phyloP scores from a whole-genome alignment of 2,888 invertebrate genomes.

The Bellardia pandia region DNA sequence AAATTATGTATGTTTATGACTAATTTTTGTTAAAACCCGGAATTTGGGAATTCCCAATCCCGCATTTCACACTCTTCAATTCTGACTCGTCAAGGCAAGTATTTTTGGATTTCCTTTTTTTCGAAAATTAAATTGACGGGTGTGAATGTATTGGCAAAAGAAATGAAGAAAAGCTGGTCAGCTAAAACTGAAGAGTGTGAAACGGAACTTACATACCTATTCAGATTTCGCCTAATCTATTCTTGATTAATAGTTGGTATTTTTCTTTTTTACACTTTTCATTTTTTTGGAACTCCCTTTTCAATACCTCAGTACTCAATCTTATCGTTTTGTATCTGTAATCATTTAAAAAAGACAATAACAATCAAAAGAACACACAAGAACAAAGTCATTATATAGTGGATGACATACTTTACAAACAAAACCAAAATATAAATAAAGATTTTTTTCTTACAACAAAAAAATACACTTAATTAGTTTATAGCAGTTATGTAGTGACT shows the following conservation, averaged over 20 bases:
- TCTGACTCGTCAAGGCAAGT: too few species aligned
- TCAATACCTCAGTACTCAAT: neutral
- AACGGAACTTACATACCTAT: too few species aligned
- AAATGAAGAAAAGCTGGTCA: too few species aligned
- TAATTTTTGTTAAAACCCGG: too few species aligned
- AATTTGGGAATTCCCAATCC: too few species aligned
- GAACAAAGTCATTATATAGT: constrained; percentile 32
- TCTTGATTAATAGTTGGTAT: neutral
- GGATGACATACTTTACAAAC: constrained; percentile 58
- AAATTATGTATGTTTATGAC: too few species aligned
- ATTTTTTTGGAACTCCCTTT: neutral
- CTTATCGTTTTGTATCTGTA: constrained; percentile 6
- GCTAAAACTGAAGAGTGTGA: too few species aligned
- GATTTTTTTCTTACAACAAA: constrained; percentile 1
- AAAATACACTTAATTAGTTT: constrained; percentile 5
- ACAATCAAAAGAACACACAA: constrained; percentile 34
- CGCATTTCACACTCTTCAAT: too few species aligned
- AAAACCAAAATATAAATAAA: constrained; percentile 17
- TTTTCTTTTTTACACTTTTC: neutral
- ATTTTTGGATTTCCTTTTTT: too few species aligned
- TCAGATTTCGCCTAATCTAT: too few species aligned
- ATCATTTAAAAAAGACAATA: constrained; percentile 14
- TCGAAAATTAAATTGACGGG: too few species aligned
- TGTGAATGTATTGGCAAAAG: too few species aligned
- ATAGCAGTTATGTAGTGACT: neutral